phyloP scores from a whole-genome alignment of 2,888 invertebrate species.

The Nineta flava region DNA sequence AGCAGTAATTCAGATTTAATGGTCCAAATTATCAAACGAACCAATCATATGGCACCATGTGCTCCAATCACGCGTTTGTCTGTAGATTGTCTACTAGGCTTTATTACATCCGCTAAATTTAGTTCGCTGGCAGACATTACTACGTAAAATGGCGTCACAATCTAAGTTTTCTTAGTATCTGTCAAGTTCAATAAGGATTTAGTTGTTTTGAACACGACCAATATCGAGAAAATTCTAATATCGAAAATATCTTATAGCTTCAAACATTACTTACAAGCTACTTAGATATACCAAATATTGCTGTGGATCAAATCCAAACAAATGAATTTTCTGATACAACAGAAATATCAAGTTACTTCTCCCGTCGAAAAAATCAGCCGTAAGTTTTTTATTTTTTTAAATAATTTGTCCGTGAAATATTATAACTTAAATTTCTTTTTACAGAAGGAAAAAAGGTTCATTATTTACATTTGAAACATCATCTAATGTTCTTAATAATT shows the following conservation, averaged over 20 bases:
- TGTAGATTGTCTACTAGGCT: no score
- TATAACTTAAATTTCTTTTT: constrained; percentile 15
- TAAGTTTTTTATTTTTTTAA: constrained; percentile 14
- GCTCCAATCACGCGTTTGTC: no score
- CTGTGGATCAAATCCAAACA: constrained; percentile 38
- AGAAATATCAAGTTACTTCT: constrained; percentile 38
- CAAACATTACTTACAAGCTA: constrained; percentile 75
- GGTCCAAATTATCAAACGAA: no score
- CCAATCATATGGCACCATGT: no score
- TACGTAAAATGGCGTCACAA: no score
- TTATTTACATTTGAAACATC: constrained; percentile 58
- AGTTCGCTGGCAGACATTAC: no score
- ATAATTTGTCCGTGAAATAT: constrained; percentile 23
- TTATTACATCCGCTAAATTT: no score
- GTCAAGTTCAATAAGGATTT: no score
- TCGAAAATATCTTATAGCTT: constrained; percentile 36
- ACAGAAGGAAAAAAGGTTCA: constrained; percentile 34
- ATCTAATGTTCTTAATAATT: constrained; percentile 17
- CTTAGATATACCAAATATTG: constrained; percentile 68
- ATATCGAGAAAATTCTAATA: no score
- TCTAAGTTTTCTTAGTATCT: no score
- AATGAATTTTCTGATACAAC: constrained; percentile 23
- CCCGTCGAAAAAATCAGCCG: constrained; percentile 31
- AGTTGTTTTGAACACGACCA: no score
- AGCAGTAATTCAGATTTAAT: no score